phyloP scores from a whole-genome alignment of 2,113 vertebrate species.

The Gallinago paraguaiae region DNA sequence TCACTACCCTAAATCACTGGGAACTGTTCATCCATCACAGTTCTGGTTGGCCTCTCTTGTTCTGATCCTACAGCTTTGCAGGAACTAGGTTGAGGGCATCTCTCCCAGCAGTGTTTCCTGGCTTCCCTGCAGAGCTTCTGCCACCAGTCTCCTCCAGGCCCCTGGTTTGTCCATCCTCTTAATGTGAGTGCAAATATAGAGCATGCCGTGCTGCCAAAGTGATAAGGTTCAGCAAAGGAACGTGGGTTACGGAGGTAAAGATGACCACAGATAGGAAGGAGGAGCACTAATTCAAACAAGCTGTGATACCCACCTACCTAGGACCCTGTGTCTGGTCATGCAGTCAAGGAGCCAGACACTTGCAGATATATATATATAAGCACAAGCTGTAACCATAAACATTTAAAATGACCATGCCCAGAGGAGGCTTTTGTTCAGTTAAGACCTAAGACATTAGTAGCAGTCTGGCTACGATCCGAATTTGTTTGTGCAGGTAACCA shows the following conservation, averaged over 20 bases:
- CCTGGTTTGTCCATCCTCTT: not conserved
- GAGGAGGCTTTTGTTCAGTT: not conserved
- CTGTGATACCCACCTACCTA: not conserved
- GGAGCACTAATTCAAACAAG: not conserved
- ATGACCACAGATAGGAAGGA: not conserved
- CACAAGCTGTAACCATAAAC: not conserved
- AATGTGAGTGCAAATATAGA: not conserved
- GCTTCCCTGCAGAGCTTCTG: not conserved
- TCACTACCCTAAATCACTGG: not conserved
- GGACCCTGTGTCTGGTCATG: not conserved
- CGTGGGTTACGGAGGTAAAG: not conserved
- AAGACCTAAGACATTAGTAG: not conserved
- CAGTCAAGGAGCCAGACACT: not conserved
- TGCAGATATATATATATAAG: not conserved
- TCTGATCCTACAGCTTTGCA: not conserved
- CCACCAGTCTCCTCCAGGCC: not conserved
- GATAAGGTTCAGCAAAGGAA: not conserved
- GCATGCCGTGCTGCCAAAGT: not conserved
- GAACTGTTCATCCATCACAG: not conserved
- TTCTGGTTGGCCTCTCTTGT: not conserved
- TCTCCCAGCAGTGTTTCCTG: not conserved
- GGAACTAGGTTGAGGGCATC: not conserved
- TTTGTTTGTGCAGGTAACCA: conserved; percentile 17
- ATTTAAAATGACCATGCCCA: not conserved
- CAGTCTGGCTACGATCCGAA: not conserved